Percentiles rank a stretch among this genome's conserved stretches.
Evolutionary conservation across 2,113 vertebrate genomes (phyloP).

Genomic region (Gymnogyps californianus): DNA sequence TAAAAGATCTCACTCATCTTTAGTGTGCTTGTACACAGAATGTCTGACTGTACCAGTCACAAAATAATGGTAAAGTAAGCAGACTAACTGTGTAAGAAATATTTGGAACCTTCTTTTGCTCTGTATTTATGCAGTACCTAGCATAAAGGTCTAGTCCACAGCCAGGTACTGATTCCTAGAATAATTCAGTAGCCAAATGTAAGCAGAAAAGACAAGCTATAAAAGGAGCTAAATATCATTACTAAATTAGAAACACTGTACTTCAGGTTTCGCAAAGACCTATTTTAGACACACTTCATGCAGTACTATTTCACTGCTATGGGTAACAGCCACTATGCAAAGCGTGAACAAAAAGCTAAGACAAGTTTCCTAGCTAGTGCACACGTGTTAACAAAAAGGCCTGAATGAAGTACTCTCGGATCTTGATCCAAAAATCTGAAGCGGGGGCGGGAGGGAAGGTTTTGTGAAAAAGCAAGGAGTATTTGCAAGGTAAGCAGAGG

Average conservation of each 20-base stretch:
- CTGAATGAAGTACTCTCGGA: background rate
- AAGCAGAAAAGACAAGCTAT: background rate
- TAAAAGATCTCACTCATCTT: background rate
- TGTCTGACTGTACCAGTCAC: background rate
- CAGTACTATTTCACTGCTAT: background rate
- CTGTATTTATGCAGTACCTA: background rate
- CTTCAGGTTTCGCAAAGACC: background rate
- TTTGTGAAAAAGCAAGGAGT: background rate
- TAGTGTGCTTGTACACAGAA: background rate
- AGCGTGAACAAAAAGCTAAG: background rate
- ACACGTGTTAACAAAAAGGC: background rate
- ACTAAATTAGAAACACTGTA: background rate
- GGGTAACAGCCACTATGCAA: background rate
- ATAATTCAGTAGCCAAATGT: background rate
- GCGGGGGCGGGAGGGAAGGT: background rate
- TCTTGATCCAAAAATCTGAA: background rate
- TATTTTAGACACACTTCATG: background rate
- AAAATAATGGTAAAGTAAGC: background rate
- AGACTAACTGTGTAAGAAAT: background rate
- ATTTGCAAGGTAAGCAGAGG: background rate
- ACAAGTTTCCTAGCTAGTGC: background rate
- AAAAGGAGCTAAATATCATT: background rate
- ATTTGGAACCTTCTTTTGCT: background rate
- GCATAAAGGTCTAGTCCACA: background rate
- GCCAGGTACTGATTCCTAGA: background rate